A percentile compares a stretch with the other conserved stretches of the same genome.
phyloP scores from a whole-genome alignment of 2,888 invertebrate genomes.

The Pegoplata infirma region DNA sequence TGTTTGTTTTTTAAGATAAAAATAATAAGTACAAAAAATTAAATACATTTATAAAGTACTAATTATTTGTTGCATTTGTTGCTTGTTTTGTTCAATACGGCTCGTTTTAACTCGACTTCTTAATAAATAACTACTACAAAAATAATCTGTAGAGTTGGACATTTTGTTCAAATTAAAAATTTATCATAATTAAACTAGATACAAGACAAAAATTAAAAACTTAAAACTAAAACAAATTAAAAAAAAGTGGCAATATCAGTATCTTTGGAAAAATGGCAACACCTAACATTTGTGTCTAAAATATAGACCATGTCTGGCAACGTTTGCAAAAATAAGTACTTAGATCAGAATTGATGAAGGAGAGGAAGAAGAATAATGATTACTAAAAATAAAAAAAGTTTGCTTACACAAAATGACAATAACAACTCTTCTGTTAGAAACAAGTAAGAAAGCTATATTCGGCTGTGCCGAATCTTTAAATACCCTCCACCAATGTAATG shows the following conservation, averaged over 20 bases:
- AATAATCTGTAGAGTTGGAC: slow-evolving; percentile 51
- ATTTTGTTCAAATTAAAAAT: slow-evolving; percentile 9
- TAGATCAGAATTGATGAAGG: too few species aligned
- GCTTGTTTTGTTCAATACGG: background rate
- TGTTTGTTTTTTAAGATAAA: background rate
- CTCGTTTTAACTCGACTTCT: background rate
- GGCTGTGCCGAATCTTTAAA: too few species aligned
- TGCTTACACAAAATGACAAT: too few species aligned
- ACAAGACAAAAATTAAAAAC: too few species aligned
- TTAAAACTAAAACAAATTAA: slow-evolving; percentile 20
- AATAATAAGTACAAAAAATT: background rate
- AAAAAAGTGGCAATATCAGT: background rate
- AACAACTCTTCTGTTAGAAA: too few species aligned
- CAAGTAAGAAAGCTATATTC: too few species aligned
- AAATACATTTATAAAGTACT: background rate
- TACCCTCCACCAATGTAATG: too few species aligned
- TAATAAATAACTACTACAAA: slow-evolving; percentile 32
- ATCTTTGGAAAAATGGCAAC: background rate
- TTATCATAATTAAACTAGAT: slow-evolving; percentile 11
- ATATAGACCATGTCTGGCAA: too few species aligned
- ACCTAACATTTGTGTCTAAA: too few species aligned
- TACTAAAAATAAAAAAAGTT: too few species aligned
- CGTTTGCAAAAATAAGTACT: too few species aligned
- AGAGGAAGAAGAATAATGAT: too few species aligned
- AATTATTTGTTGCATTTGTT: background rate